Base-by-base conservation (phyloP, 2,888 invertebrate species). In the Macrostomum cliftonense region DNA sequence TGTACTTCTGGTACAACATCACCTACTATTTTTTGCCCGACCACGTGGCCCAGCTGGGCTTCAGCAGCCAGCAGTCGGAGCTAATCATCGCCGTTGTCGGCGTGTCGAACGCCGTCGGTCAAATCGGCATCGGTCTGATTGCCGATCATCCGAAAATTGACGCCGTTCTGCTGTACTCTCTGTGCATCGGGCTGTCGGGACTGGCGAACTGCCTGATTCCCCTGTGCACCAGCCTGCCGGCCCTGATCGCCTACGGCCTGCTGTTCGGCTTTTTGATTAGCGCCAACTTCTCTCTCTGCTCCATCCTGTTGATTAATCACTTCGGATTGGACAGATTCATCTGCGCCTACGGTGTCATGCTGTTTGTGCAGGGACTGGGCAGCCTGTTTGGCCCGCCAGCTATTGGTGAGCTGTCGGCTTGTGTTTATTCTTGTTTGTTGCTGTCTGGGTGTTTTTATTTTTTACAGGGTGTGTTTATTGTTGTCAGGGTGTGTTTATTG, bases 11-110 rank as follows among this genome's bases (percentile, higher is more conserved):
- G 83, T 72, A 72, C 55, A 89, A 93, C 63, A 83, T 91, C 51
- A 88, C 89, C 13, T 93, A 93, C 72, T 83, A 91, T 67, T 91
- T 87, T 71, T 75, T 89, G 54, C 82, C 83, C 48, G 87, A 89
- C 61, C 80, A 83, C 65, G 80, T 85, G 73, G 62, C 61, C 2
- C 76, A 77, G 12, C 74, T 77, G 53, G 78, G 78, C 1, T 58
- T 63, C 40, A 42, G 54, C 0, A 57, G 61, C n/a, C 50, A 55
- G 38, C 51, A 54, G 16, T 40, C 40, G 17, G 83, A 87, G 5
- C 77, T 78, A 53, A 77, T 89, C 57, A 76, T 89, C 55, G 83
- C 88, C 46, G 76, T 82, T 47, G 83, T 91, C 36, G 69, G 69
- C 17, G 62, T 67, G 53, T 81, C 83, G 2, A 91, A 87, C 68